Conservation (phyloP, 2,113 vertebrate genomes). For the Neoarius graeffei region DNA sequence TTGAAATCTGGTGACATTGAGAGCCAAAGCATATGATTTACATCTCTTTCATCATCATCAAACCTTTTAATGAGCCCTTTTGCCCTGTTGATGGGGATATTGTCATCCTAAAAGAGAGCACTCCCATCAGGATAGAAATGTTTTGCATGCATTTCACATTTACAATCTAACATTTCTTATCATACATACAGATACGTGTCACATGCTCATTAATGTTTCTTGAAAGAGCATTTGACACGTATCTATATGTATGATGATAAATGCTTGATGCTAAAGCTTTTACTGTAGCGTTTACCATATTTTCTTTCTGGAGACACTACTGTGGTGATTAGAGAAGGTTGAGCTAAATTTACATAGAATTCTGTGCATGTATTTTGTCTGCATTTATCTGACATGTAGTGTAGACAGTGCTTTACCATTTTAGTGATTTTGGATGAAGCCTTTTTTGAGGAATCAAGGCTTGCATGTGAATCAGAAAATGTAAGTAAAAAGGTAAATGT, state of each 20-base stretch:
- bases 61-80: background rate
- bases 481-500: background rate
- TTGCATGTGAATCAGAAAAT: background rate
- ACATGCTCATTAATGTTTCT: background rate
- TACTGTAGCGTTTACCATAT: background rate
- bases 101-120: background rate
- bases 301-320: background rate
- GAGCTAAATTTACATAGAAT: background rate
- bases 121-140: background rate
- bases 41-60: background rate
- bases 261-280: background rate
- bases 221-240: background rate
- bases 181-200: background rate
- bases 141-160: background rate
- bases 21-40: conserved; percentile 1
- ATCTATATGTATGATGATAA: too few species aligned
- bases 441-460: background rate
- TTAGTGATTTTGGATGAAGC: background rate
- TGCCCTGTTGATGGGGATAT: background rate
- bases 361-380: background rate
- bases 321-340: background rate
- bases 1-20: background rate
- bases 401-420: background rate
- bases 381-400: background rate
- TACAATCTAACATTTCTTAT: background rate